phyloP scores from a whole-genome alignment of 2,888 invertebrate genomes.

The Eristalis pertinax region DNA sequence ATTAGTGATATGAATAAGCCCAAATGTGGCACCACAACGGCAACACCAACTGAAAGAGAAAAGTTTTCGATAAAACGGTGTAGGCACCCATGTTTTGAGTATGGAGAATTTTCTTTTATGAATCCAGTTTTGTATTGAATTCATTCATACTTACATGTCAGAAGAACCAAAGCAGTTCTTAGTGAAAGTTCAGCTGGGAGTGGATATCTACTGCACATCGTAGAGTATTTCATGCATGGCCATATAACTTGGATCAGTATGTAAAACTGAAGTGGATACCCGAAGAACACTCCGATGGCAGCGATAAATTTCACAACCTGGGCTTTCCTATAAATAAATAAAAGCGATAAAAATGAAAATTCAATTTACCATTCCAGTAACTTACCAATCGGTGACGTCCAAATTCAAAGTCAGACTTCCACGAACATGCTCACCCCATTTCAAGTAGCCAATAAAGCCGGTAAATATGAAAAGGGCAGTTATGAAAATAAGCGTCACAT shows the following conservation, averaged over 20 bases:
- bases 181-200: conserved; percentile 86
- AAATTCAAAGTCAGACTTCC: conserved; percentile 96
- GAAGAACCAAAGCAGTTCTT: conserved; percentile 87
- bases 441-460: conserved; percentile 93
- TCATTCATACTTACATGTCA: conserved; percentile 90
- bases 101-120: background rate
- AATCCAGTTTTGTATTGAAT: background rate
- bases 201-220: conserved; percentile 84
- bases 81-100: too few species aligned
- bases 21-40: conserved; percentile 92
- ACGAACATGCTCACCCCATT: conserved; percentile 90
- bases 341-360: background rate
- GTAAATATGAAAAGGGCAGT: conserved; percentile 89
- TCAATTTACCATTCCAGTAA: conserved; percentile 1
- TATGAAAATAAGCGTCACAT: conserved; percentile 92
- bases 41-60: conserved; percentile 86
- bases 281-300: conserved; percentile 92
- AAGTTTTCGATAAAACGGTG: background rate
- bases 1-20: conserved; percentile 94
- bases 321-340: conserved; percentile 85
- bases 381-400: conserved; percentile 81
- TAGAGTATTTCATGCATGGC: conserved; percentile 86
- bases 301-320: conserved; percentile 91
- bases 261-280: conserved; percentile 98
- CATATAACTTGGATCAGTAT: conserved; percentile 95